These are phyloP conservation scores for Acanthisitta chloris DNA, from an alignment of 2,113 vertebrate genomes.

Conservation along the genomic window DNA sequence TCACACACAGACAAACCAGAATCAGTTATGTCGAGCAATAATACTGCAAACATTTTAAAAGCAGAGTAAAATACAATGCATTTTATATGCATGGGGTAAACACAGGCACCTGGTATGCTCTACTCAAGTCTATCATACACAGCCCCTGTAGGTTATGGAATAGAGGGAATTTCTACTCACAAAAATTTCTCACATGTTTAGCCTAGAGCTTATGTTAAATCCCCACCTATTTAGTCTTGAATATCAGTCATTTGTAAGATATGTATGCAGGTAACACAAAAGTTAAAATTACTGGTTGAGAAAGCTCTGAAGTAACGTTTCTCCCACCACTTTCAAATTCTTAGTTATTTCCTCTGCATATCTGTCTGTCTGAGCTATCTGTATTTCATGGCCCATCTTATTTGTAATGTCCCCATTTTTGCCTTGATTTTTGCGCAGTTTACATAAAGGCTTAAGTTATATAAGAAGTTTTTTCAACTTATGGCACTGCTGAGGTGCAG, in stretches of 20 bases:
- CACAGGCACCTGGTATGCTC: neutral
- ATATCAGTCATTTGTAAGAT: neutral
- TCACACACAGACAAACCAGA: neutral
- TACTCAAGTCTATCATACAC: neutral
- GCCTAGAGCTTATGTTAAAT: neutral
- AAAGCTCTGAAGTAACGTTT: neutral
- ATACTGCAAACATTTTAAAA: neutral
- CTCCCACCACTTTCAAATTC: neutral
- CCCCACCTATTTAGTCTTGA: neutral
- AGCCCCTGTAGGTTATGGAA: neutral
- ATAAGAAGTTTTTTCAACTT: neutral
- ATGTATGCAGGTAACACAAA: neutral
- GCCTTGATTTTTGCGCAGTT: neutral
- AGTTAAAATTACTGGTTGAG: neutral
- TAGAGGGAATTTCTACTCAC: neutral
- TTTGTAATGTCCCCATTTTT: neutral
- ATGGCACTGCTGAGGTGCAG: neutral
- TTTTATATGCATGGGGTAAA: neutral
- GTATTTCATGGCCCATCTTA: neutral
- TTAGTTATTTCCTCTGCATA: neutral
- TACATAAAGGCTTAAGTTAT: neutral
- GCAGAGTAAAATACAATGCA: neutral
- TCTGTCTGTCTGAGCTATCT: neutral
- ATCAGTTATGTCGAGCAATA: neutral
- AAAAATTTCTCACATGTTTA: neutral